phyloP scores from a whole-genome alignment of 2,797 vertebrate genomes.

The Sebastes goodei region DNA sequence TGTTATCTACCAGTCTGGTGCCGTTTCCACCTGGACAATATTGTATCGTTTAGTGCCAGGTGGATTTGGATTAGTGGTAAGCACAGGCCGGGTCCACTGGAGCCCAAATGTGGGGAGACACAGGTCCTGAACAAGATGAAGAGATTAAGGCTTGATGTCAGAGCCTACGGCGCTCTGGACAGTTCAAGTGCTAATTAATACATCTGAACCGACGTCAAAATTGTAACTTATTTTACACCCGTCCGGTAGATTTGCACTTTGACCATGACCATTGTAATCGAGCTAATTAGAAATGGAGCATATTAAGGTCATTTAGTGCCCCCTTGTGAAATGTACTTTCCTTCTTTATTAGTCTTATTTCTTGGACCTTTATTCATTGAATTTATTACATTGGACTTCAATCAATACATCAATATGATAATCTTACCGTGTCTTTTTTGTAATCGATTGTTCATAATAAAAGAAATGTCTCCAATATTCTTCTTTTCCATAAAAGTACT shows the following conservation, averaged over 20 bases:
- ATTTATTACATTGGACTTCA: not conserved
- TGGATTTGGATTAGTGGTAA: constrained; percentile 78
- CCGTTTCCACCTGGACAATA: constrained; percentile 69
- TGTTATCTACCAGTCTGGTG: constrained; percentile 58
- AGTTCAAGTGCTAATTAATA: constrained; percentile 34
- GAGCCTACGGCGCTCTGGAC: constrained; percentile 26
- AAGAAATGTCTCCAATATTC: not conserved
- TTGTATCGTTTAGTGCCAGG: constrained; percentile 65
- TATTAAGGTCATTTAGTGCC: not conserved
- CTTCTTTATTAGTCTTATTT: not conserved
- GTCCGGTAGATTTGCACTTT: not conserved
- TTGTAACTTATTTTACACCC: not conserved
- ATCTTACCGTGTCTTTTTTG: not conserved
- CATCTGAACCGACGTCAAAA: constrained; percentile 31
- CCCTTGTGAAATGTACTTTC: not conserved
- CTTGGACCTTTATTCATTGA: not conserved
- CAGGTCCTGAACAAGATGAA: constrained; percentile 66
- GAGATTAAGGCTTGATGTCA: constrained; percentile 74
- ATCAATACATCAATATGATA: not conserved
- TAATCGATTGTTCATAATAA: not conserved
- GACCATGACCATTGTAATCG: not conserved
- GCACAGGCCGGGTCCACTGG: constrained; percentile 43
- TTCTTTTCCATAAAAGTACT: not conserved
- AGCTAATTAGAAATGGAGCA: not conserved
- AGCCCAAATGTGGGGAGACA: constrained; percentile 45